Base-by-base conservation (phyloP, 2,113 vertebrate species). In the Chrysochloris asiatica region DNA sequence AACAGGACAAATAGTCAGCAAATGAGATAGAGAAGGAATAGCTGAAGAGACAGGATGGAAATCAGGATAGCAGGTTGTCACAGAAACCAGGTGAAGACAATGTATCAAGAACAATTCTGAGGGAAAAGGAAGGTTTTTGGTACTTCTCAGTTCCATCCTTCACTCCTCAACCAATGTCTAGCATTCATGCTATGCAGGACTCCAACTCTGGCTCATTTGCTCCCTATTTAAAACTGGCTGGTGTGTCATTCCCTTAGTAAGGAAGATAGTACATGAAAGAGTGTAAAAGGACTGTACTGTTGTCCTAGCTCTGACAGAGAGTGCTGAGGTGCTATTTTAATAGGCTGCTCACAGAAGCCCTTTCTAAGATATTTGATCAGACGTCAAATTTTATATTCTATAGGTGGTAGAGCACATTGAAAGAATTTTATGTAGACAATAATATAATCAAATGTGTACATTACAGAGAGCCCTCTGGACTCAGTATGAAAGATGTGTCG, bases 381-480 rank as follows among this genome's bases (percentile, higher is more conserved):
- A 65, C 17, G 54, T 88, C 36, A 90, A 87, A 47, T 13, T 75
- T 86, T 73, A 86, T 78, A 86, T 78, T 86, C 63, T n/a, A 5
- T 79, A 90, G 52, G 24, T 84, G 11, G 33, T 71, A 54, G 86
- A 89, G 19, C 10, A 63, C 86, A 81, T 48, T 73, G 61, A 73
- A 92, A 75, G 89, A 89, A 83, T 83, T 76, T 83, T 87, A 77
- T 86, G 28, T 89, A 80, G 45, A 22, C 76, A 91, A 63, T 87
- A 83, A 77, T 89, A 45, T 59, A 82, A 83, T 83, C 28, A 52
- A 2, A 86, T 84, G 82, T 85, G 69, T 87, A 8, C 17, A 88
- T 56, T 86, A 76, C 33, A 75, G 38, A 92, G 56, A 88, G 26
- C 79, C 71, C 33, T 56, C 17, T 89, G 89, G 59, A 63, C n/a